Conservation (phyloP, 2,888 invertebrate species). For the Pediacus dermestoides region DNA sequence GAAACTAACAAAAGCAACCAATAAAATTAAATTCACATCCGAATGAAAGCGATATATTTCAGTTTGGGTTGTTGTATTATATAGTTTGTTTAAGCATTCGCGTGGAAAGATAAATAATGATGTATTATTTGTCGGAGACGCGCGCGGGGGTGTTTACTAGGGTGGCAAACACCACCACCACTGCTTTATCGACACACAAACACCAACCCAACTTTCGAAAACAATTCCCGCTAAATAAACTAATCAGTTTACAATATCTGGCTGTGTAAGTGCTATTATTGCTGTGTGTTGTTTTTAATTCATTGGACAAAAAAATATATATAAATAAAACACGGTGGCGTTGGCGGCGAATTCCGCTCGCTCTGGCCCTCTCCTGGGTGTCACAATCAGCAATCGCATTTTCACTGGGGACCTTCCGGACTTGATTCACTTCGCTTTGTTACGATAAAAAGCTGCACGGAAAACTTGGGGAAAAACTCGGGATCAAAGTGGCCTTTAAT, state of each 20-base stretch:
- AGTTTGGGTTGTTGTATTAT: no score
- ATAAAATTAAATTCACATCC: no score
- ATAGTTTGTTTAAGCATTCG: slow-evolving; percentile 24
- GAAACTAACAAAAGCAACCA: no score
- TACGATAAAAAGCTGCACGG: slow-evolving; percentile 29
- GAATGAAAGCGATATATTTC: no score
- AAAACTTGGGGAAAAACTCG: slow-evolving; percentile 28
- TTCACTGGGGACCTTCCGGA: slow-evolving; percentile 27
- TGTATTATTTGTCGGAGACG: slow-evolving; percentile 40
- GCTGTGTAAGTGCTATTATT: no score
- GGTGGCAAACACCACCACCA: background rate
- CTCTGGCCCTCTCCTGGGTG: slow-evolving; percentile 38
- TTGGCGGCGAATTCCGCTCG: slow-evolving; percentile 27
- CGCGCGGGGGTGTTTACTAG: background rate
- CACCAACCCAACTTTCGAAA: slow-evolving; percentile 10
- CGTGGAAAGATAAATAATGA: slow-evolving; percentile 43
- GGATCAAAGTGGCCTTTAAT: slow-evolving; percentile 31
- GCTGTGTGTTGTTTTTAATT: slow-evolving; percentile 25
- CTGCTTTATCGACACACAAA: slow-evolving; percentile 1
- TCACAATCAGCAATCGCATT: slow-evolving; percentile 43
- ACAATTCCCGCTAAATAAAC: slow-evolving; percentile 15
- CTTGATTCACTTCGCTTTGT: slow-evolving; percentile 32
- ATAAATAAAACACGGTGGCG: no score
- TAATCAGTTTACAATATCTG: no score
- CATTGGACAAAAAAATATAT: slow-evolving; percentile 31